Evolutionary conservation across 2,888 invertebrate genomes (phyloP).

Genomic region (Trisateles emortualis): DNA sequence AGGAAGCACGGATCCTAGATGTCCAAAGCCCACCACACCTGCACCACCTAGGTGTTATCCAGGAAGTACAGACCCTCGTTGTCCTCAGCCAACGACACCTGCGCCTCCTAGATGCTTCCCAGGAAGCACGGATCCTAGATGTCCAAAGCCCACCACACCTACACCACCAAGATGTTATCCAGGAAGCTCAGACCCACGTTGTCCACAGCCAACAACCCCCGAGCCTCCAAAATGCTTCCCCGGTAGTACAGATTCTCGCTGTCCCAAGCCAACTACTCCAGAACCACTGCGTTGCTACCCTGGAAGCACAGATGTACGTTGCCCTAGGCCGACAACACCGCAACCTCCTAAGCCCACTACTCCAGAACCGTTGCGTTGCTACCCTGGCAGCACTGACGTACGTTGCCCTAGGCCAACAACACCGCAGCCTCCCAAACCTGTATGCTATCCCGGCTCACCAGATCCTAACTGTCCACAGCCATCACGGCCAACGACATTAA

Average conservation of each 20-base stretch:
- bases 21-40: constrained; percentile 25
- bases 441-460: constrained; percentile 60
- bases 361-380: constrained; percentile 50
- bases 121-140: constrained; percentile 37
- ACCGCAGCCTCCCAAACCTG: constrained; percentile 35
- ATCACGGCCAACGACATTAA: constrained; percentile 53
- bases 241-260: constrained; percentile 42
- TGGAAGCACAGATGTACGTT: constrained; percentile 67
- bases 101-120: constrained; percentile 26
- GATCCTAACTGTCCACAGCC: constrained; percentile 68
- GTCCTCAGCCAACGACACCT: constrained; percentile 23
- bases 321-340: constrained; percentile 44
- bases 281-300: constrained; percentile 48
- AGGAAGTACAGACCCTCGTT: constrained; percentile 18
- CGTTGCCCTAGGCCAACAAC: constrained; percentile 52
- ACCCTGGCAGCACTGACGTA: constrained; percentile 43
- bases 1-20: constrained; percentile 17
- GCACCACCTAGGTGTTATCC: constrained; percentile 20
- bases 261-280: constrained; percentile 38
- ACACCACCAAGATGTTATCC: constrained; percentile 29
- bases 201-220: constrained; percentile 39
- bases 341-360: constrained; percentile 41
- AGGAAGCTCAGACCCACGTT: constrained; percentile 49
- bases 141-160: constrained; percentile 40
- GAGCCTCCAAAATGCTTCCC: constrained; percentile 42